Base-by-base conservation (phyloP, 2,888 invertebrate genomes). In the Lumbricus terrestris region DNA sequence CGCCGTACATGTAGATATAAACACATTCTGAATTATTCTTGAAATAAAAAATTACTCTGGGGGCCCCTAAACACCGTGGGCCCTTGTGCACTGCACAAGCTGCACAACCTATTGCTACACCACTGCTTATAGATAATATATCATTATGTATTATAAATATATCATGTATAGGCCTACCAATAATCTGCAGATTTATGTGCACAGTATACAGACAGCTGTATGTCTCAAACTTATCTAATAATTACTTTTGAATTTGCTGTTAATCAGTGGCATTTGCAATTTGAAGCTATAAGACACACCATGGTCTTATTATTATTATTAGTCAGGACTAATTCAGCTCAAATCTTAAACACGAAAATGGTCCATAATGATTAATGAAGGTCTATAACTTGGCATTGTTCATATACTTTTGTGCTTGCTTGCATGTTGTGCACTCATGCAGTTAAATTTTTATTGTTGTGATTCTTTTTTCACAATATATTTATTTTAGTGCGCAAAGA, bases 401-500 rank as follows among this genome's bases (percentile, higher is more conserved):
- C 13, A 54, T 2, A 29, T 23, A 54, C 54, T 54, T 5, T 69
- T 69, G 23, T 20, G 47, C 23, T 13, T 23, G 23, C 47, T 47
- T 47, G 47, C 69, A 69, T n/a, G n/a, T n/a, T 69, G 69, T 29
- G 69, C 69, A 69, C 69, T 8, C n/a, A 69, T n/a, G 13, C 29
- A 69, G 29, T 69, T n/a, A 8, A 16, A n/a, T 69, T 16, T 15
- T n/a, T 69, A 23, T 18, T 69, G 5, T 69, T 69, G 8, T 69
- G 69, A n/a, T 13, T 8, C 11, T 15, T 54, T 11, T 69, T 8
- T n/a, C 16, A n/a, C 29, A 69, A 69, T 69, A 69, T 69, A 69
- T 69, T 69, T 69, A n/a, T 69, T 69, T 69, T 69, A 69, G 69
- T 69, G 69, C n/a, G 69, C 69, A n/a, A 69, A 69, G n/a, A n/a